Base-by-base conservation (phyloP, 64 coral and sea anemone species). In the Dendrophyllia cribrosa region DNA sequence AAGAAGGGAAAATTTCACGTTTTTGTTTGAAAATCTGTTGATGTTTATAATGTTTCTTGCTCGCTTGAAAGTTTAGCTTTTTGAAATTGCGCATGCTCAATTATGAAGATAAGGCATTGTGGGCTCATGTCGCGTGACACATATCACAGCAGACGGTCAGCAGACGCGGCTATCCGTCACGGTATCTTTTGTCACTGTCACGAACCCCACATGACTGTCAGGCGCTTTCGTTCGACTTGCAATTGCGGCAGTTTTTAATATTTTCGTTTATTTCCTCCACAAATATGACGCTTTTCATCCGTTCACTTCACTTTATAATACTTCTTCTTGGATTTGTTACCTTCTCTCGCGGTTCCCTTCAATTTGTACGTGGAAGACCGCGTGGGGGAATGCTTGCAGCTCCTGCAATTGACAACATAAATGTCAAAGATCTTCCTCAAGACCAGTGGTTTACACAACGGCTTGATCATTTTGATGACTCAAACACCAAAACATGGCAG, bases 401-500 rank as follows among this genome's bases (percentile, higher is more conserved):
- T 74, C 75, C 95, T 60, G 87, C 70, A 76, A 8, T 23, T 19
- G 48, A 75, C 12, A 68, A 60, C 58, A 89, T 66, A 52, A 6
- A 62, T 47, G 14, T 15, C 46, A 55, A 77, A 60, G 64, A 71
- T 66, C 82, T 99, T 47, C 94, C 97, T 59, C 58, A 77, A 68
- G 73, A 55, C 0, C 65, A 86, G 51, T 99, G 97, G 97, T 99
- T 99, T 60, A 99, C 83, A 5, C 97, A 99, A 87, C 67, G 94
- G 55, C 76, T 99, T 3, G 91, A 86, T 64, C 97, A 99, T 51
- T 99, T 94, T 84, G 91, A 99, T 78, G 97, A 99, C 46, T 93
- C 97, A 0, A 96, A 99, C 71, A 94, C 72, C 59, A 78, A 91
- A 43, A 99, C 97, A 0, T 99, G 97, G 97, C 59, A 96, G 34